Base-by-base conservation (phyloP, 2,797 vertebrate species). In the Eulemur mongoz region DNA sequence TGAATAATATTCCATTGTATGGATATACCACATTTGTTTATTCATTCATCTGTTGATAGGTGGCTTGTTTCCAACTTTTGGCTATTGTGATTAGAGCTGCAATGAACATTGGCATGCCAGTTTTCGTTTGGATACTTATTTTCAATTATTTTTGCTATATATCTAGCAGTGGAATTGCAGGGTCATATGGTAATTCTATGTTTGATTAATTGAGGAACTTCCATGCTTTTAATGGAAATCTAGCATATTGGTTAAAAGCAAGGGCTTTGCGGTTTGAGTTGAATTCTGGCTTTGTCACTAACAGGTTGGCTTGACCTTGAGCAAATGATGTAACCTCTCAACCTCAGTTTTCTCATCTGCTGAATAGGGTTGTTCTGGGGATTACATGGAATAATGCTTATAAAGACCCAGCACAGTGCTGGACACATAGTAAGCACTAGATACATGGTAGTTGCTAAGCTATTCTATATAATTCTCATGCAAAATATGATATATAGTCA, bases 251-350 rank as follows among this genome's bases (percentile, higher is more conserved):
- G 9, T 75, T 92, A 69, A 50, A 96, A 92, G 67, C 52, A 93
- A 82, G 59, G 59, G 18, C 59, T 95, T 52, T 89, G 22, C 48
- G 54, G 14, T 89, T 92, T 69, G 7, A 89, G 63, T 79, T 96
- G 75, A 97, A 54, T 83, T n/a, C 50, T 70, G 57, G 61, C 23
- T 93, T 43, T 87, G 57, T 57, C 75, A 79, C 13, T 72, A 93
- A 78, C 35, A 82, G 59, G 30, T 69, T 81, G 4, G 72, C 72
- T 40, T 48, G 45, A 81, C 23, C 17, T 72, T 76, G 40, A 85
- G 35, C 23, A 81, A 88, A 20, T 80, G 52, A 32, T 91, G 61
- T 35, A 30, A 70, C 12, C 9, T 89, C 4, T 69, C 27, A 89
- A 4, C n/a, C 59, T 87, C 63, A 54, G 63, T 72, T 73, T 69